These are phyloP conservation scores for Papilio gigon DNA, from an alignment of 2,888 invertebrate species.

Conservation along the genomic window DNA sequence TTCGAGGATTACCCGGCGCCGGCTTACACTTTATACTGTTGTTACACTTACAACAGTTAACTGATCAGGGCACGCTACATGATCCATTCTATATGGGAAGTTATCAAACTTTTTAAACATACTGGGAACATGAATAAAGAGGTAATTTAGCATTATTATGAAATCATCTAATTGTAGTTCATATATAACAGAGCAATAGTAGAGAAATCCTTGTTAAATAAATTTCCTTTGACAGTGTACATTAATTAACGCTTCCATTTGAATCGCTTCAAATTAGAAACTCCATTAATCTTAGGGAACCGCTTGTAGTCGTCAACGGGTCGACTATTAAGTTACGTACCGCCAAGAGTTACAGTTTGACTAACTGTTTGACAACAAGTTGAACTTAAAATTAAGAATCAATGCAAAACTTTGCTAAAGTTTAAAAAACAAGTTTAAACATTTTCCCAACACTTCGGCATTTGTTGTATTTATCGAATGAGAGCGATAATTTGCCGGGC, in stretches of 20 bases:
- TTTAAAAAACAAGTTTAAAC: constrained; percentile 9
- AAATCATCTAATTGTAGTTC: not conserved
- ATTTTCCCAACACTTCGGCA: constrained; percentile 3
- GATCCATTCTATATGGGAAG: too few species aligned
- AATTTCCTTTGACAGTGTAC: constrained; percentile 36
- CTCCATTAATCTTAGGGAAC: constrained; percentile 57
- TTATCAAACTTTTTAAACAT: too few species aligned
- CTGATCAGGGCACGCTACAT: not conserved
- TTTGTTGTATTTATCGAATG: constrained; percentile 25
- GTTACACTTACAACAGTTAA: constrained; percentile 1
- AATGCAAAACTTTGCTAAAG: not conserved
- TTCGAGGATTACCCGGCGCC: constrained; percentile 50
- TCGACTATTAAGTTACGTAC: constrained; percentile 47
- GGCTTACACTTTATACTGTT: constrained; percentile 8
- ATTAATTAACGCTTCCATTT: constrained; percentile 50
- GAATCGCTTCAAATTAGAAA: constrained; percentile 56
- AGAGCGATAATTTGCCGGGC: constrained; percentile 30
- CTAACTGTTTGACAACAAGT: not conserved
- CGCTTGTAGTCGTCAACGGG: constrained; percentile 44
- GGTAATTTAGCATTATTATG: not conserved
- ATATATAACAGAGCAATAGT: not conserved
- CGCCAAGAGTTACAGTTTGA: constrained; percentile 42
- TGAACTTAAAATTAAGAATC: constrained; percentile 1
- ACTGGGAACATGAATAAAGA: too few species aligned
- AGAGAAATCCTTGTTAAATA: constrained; percentile 14